Evolutionary conservation across 2,113 vertebrate species (phyloP).

Genomic region (Syngnathus scovelli): DNA sequence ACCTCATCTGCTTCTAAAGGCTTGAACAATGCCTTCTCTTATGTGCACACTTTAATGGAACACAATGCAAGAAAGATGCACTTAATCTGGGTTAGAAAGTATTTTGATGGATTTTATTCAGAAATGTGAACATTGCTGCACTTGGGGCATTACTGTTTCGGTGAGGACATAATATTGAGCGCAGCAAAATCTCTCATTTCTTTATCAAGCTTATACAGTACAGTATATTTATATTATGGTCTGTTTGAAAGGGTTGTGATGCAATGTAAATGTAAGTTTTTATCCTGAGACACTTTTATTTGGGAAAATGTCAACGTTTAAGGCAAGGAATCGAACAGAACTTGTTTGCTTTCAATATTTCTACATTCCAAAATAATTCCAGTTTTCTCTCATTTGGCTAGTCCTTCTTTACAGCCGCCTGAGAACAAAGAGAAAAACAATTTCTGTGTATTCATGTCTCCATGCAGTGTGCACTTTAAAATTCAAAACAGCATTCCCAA

Average conservation of each 20-base stretch:
- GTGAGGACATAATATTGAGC: slow-evolving; percentile 26
- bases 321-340: slow-evolving; percentile 42
- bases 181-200: slow-evolving; percentile 22
- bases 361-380: slow-evolving; percentile 1
- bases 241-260: slow-evolving; percentile 35
- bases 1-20: slow-evolving; percentile 53
- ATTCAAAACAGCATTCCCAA: slow-evolving; percentile 40
- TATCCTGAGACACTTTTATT: slow-evolving; percentile 46
- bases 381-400: slow-evolving; percentile 10
- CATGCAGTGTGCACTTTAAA: slow-evolving; percentile 69
- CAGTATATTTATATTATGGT: slow-evolving; percentile 19
- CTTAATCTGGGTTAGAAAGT: slow-evolving; percentile 29
- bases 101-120: slow-evolving; percentile 56
- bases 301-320: slow-evolving; percentile 50
- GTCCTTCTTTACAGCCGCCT: slow-evolving; percentile 15
- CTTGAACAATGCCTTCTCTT: slow-evolving; percentile 33
- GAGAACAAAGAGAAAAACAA: slow-evolving; percentile 34
- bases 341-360: slow-evolving; percentile 18
- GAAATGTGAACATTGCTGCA: slow-evolving; percentile 68
- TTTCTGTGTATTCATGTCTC: slow-evolving; percentile 58
- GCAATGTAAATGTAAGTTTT: slow-evolving; percentile 41
- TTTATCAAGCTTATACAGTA: slow-evolving; percentile 36
- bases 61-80: slow-evolving; percentile 29
- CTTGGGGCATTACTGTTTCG: slow-evolving; percentile 65
- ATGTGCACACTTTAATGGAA: slow-evolving; percentile 2